phyloP scores from a whole-genome alignment of 2,888 invertebrate species.

The Spodoptera exigua region DNA sequence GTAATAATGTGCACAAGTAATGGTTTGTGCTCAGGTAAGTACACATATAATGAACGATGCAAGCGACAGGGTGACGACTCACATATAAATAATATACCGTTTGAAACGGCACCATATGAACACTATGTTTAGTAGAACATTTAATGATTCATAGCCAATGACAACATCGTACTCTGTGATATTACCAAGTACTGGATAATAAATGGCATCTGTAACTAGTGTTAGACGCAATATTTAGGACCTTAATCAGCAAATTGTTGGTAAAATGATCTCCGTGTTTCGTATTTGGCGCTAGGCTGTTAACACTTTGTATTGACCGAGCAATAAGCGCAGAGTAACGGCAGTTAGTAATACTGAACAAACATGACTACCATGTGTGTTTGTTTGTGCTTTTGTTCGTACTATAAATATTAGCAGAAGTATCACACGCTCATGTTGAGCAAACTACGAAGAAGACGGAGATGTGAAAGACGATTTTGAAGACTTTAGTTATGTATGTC shows the following conservation, averaged over 20 bases:
- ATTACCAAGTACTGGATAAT: no score
- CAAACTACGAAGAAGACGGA: no score
- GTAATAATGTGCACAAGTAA: constrained; percentile 19
- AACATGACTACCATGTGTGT: constrained; percentile 44
- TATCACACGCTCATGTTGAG: background rate
- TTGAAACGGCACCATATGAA: background rate
- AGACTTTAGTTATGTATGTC: no score
- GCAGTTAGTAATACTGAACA: constrained; percentile 46
- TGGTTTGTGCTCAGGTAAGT: constrained; percentile 17
- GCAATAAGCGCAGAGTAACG: constrained; percentile 39
- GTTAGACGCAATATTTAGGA: no score
- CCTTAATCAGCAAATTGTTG: no score
- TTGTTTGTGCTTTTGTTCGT: constrained; percentile 37
- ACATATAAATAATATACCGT: constrained; percentile 6
- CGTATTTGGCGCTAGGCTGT: constrained; percentile 1
- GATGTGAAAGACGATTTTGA: no score
- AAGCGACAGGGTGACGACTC: constrained; percentile 2
- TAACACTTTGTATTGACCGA: constrained; percentile 25
- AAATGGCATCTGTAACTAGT: no score
- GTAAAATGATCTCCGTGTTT: background rate
- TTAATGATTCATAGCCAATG: no score
- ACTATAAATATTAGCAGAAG: constrained; percentile 11
- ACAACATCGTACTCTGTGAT: no score
- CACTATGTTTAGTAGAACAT: no score
- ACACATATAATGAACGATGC: constrained; percentile 6